These are phyloP conservation scores for Pandemis cinnamomeana DNA, from an alignment of 2,888 invertebrate species.

Conservation along the genomic window DNA sequence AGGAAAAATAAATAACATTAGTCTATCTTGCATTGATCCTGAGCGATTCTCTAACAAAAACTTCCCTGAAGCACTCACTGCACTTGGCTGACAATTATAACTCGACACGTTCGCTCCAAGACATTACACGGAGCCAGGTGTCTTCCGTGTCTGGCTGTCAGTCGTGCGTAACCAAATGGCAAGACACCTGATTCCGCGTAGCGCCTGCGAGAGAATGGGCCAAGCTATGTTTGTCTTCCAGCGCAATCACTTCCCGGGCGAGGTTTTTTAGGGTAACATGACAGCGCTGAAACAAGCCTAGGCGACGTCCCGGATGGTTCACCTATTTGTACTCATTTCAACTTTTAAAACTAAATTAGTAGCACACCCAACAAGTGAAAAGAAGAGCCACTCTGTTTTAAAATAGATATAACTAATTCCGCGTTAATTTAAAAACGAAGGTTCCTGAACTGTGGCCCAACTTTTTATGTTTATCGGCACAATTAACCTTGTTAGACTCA, in stretches of 20 bases:
- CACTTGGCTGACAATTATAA: too few species aligned
- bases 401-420: background rate
- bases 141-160: too few species aligned
- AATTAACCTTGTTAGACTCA: constrained; percentile 47
- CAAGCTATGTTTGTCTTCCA: too few species aligned
- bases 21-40: constrained; percentile 32
- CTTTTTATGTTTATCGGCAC: constrained; percentile 7
- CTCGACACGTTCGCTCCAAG: too few species aligned
- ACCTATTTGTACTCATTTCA: background rate
- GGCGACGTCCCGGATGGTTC: background rate
- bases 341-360: constrained; percentile 46
- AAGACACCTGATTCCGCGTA: too few species aligned
- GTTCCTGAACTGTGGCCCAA: constrained; percentile 18
- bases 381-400: constrained; percentile 10
- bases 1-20: constrained; percentile 64
- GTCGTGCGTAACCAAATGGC: too few species aligned
- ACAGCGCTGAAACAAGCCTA: constrained; percentile 10
- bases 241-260: too few species aligned
- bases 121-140: too few species aligned
- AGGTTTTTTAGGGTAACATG: too few species aligned
- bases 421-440: background rate
- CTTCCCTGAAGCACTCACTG: too few species aligned
- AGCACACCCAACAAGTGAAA: constrained; percentile 66
- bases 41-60: background rate
- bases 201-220: too few species aligned